Conservation (phyloP, 2,113 vertebrate species). For the Cephalopholis sonnerati region DNA sequence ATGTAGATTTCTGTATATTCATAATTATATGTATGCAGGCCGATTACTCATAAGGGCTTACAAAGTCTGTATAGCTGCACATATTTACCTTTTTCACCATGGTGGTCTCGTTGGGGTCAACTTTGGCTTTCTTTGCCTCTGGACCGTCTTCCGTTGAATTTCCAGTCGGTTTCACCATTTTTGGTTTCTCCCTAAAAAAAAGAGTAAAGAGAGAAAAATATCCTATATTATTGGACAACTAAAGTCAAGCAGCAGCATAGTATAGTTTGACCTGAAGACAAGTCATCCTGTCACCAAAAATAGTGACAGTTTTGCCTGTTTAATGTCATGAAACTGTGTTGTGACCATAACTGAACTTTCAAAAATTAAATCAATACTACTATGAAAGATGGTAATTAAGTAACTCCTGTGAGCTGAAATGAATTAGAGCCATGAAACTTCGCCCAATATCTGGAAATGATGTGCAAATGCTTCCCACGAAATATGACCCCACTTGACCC, state of each 20-base stretch:
- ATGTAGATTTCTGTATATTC: neutral
- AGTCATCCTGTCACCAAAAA: neutral
- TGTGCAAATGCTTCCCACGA: no score
- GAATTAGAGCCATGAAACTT: no score
- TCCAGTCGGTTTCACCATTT: slow-evolving; percentile 84
- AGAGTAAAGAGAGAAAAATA: neutral
- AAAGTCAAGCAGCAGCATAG: neutral
- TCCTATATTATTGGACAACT: neutral
- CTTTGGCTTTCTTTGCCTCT: slow-evolving; percentile 90
- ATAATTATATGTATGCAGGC: neutral
- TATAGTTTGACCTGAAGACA: neutral
- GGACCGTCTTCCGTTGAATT: slow-evolving; percentile 86
- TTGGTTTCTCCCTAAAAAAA: slow-evolving; percentile 89
- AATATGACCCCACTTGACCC: no score
- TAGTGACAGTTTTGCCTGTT: neutral
- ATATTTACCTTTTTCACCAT: slow-evolving; percentile 92
- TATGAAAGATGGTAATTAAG: neutral
- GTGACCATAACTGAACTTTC: neutral
- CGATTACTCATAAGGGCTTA: no score
- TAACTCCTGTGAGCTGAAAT: no score
- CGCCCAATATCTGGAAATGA: no score
- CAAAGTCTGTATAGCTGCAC: neutral
- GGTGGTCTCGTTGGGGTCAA: slow-evolving; percentile 89
- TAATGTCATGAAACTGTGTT: neutral
- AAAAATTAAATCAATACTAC: neutral